A percentile compares a stretch with the other conserved stretches of the same genome.
phyloP scores from a whole-genome alignment of 2,888 invertebrate species.

The Drosophila nigritarsus region DNA sequence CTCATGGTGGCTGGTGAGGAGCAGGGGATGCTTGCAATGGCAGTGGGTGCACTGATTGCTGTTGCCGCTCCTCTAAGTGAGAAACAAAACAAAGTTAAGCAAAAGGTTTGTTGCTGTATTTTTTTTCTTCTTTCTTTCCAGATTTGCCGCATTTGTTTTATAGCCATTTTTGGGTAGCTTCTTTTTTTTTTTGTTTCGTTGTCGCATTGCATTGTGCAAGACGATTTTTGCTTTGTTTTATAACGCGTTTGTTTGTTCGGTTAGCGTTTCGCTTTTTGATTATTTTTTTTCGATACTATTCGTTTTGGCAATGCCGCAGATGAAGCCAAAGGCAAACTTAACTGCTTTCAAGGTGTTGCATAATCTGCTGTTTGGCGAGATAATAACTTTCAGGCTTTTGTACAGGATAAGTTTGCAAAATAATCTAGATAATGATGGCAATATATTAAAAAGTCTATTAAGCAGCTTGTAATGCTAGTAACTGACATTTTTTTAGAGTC shows the following conservation, averaged over 20 bases:
- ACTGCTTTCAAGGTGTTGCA: conserved; percentile 43
- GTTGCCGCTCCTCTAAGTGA: conserved; percentile 67
- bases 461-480: neutral
- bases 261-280: conserved; percentile 26
- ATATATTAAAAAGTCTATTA: neutral
- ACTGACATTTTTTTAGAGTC: neutral
- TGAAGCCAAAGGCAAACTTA: conserved; percentile 23
- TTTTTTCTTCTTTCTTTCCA: conserved; percentile 43
- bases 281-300: conserved; percentile 18
- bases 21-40: conserved; percentile 15
- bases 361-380: conserved; percentile 28
- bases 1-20: neutral
- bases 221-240: conserved; percentile 47
- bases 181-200: conserved; percentile 54
- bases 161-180: conserved; percentile 78
- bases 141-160: conserved; percentile 64
- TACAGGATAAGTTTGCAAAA: neutral
- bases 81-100: conserved; percentile 61
- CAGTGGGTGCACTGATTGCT: conserved; percentile 71
- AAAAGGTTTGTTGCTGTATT: conserved; percentile 25
- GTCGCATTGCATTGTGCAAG: conserved; percentile 66
- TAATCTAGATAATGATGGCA: conserved; percentile 2
- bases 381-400: neutral
- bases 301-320: conserved; percentile 27
- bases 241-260: conserved; percentile 43